phyloP scores from a whole-genome alignment of 1,140 invertebrate genomes.

The Aculops lycopersici region DNA sequence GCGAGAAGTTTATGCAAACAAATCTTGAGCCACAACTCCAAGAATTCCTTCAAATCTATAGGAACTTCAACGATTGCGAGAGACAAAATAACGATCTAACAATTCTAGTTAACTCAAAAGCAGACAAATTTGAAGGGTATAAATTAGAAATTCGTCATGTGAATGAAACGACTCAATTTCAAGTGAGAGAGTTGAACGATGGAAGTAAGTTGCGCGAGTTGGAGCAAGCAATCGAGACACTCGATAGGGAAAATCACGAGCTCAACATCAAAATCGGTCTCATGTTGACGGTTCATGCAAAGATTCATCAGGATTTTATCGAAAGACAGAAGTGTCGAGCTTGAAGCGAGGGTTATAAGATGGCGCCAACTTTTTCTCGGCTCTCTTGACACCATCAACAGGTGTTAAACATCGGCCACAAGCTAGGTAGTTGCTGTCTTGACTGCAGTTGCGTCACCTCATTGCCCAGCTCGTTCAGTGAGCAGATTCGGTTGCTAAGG shows the following conservation, averaged over 20 bases:
- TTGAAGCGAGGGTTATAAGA: no score
- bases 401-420: no score
- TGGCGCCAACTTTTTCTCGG: no score
- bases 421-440: no score
- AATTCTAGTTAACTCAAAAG: neutral
- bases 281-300: no score
- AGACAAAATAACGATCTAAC: neutral
- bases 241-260: neutral
- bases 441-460: no score
- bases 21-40: neutral
- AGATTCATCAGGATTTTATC: no score
- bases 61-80: neutral
- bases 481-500: no score
- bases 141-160: neutral
- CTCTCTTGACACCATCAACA: no score
- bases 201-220: neutral
- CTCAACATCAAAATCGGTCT: neutral
- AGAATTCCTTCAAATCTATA: neutral
- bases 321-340: no score
- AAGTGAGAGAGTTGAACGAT: neutral
- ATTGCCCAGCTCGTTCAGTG: no score
- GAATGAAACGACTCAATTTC: neutral
- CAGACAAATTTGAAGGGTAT: neutral
- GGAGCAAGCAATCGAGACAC: neutral
- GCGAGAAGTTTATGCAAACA: neutral